These are phyloP conservation scores for Exocentrus adspersus DNA, from an alignment of 2,888 invertebrate species.

Conservation along the genomic window DNA sequence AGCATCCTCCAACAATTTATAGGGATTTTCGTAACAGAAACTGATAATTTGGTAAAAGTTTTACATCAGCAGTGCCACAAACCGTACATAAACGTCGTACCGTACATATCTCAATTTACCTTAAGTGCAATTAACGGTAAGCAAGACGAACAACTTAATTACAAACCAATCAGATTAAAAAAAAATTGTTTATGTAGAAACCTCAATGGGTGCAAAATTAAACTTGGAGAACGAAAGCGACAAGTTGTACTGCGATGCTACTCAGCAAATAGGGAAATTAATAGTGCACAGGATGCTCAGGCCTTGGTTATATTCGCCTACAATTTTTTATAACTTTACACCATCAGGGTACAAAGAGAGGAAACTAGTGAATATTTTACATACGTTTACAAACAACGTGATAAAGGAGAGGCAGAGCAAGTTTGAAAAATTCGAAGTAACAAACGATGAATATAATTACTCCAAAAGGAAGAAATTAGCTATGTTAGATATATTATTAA, in stretches of 20 bases:
- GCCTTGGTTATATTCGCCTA: slow-evolving; percentile 48
- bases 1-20: slow-evolving; percentile 48
- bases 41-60: slow-evolving; percentile 40
- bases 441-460: slow-evolving; percentile 40
- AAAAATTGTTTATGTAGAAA: too few species aligned
- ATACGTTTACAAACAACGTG: slow-evolving; percentile 50
- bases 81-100: slow-evolving; percentile 60
- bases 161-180: too few species aligned
- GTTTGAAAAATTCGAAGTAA: slow-evolving; percentile 42
- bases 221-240: slow-evolving; percentile 41
- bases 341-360: slow-evolving; percentile 36
- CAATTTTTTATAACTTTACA: slow-evolving; percentile 36
- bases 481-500: slow-evolving; percentile 51
- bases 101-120: slow-evolving; percentile 65
- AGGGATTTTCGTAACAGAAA: slow-evolving; percentile 45
- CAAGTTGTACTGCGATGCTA: slow-evolving; percentile 42
- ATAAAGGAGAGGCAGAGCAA: slow-evolving; percentile 40
- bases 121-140: slow-evolving; percentile 68
- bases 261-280: slow-evolving; percentile 43
- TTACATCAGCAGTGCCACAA: slow-evolving; percentile 48
- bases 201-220: slow-evolving; percentile 49
- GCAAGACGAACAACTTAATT: background rate
- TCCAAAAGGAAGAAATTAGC: slow-evolving; percentile 60
- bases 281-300: slow-evolving; percentile 41
- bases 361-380: slow-evolving; percentile 41